Evolutionary conservation across 2,888 invertebrate species (phyloP), one percentile per base, ranked within the genome.

Genomic region (Trissoscelio sp.): DNA sequence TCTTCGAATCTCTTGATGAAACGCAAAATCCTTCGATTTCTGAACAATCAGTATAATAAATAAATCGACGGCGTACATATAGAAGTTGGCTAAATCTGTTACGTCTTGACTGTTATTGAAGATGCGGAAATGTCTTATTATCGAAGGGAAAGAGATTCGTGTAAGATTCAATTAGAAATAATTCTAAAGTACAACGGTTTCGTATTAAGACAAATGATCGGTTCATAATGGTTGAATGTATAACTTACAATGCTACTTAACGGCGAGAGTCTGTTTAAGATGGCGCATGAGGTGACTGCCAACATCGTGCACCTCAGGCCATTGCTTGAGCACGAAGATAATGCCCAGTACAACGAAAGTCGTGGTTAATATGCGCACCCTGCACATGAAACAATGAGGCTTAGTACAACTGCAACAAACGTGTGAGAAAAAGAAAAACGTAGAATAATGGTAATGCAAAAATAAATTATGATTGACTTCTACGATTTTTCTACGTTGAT

Each of bases 281-380:
- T 95, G 94, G 86, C 95, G 94, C 92, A 96, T 94, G 83, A 96
- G 93, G 87, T 96, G 96, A 83, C 95, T 95, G 16, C 96, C 96
- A 84, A 96, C 94, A 88, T 96, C 96, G 90, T 95, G 94, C 86
- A 97, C 95, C 91, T 97, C 97, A 67, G 97, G 97, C 97, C 97
- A 97, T 90, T 97, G 97, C 89, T 96, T 95, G 90, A 97, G 94
- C 86, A 97, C 95, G 93, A 97, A 95, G 86, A 97, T 95, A 87
- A 96, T 95, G 73, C 96, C 93, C 92, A 96, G 94, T 81, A 97
- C 95, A 84, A 96, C 95, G 85, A 96, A 91, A 88, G 95, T 94
- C 67, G 97, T 97, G 82, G 97, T 96, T 89, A 97, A 92, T 86
- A 97, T 96, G 88, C 97, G 95, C 87, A 97, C 96, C 93, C 97